Conservation (phyloP, 2,888 invertebrate species). For the Agrochola macilenta region DNA sequence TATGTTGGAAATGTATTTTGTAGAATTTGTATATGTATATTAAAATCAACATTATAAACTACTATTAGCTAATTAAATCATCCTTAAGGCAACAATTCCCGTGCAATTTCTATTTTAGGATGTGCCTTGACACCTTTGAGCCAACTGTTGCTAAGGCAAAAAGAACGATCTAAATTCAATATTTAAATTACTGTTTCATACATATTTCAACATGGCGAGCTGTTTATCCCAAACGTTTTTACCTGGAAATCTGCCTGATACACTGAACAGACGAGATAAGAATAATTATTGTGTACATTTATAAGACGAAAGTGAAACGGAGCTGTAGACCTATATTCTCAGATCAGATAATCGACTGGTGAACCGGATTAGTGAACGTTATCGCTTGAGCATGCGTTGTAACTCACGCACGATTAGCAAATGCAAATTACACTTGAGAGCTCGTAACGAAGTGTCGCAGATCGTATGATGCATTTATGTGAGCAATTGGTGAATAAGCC, state of each 20-base stretch:
- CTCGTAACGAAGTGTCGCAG: constrained; percentile 35
- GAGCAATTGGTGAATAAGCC: constrained; percentile 19
- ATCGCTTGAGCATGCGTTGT: constrained; percentile 51
- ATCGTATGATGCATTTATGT: constrained; percentile 26
- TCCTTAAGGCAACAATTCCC: constrained; percentile 17
- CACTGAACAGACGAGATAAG: constrained; percentile 59
- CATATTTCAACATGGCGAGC: constrained; percentile 35
- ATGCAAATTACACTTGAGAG: constrained; percentile 46
- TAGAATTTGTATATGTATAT: constrained; percentile 10
- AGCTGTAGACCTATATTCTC: constrained; percentile 55
- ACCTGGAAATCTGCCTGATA: constrained; percentile 57
- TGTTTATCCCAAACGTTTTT: constrained; percentile 61
- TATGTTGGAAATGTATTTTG: neutral
- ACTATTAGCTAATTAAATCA: constrained; percentile 14
- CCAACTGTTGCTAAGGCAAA: constrained; percentile 31
- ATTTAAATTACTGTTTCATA: constrained; percentile 33
- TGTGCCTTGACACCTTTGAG: constrained; percentile 30
- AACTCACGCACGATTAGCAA: constrained; percentile 57
- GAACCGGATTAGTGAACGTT: constrained; percentile 55
- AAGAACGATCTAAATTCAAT: constrained; percentile 23
- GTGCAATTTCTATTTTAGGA: constrained; percentile 28
- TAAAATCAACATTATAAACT: constrained; percentile 8
- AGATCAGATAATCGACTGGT: constrained; percentile 61
- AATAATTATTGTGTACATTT: constrained; percentile 55
- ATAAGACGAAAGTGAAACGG: constrained; percentile 45